These are phyloP conservation scores for Hypothenemus hampei DNA, from an alignment of 1,140 invertebrate genomes.

Conservation along the genomic window DNA sequence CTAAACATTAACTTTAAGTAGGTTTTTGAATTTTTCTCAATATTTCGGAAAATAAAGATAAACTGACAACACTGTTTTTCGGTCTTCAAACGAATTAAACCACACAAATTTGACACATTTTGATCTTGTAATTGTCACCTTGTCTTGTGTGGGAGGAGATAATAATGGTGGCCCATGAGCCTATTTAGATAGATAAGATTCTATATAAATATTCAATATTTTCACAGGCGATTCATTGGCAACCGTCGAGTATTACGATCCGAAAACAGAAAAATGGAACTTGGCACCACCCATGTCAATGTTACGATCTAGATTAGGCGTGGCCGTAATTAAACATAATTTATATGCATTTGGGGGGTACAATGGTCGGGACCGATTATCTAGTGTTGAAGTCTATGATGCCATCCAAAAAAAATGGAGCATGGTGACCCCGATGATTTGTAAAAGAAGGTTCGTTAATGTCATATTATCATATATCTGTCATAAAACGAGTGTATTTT, in stretches of 20 bases:
- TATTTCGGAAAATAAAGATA: no score
- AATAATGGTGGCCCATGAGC: no score
- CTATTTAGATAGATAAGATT: no score
- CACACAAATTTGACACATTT: no score
- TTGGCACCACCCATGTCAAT: slow-evolving; percentile 82
- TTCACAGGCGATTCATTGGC: slow-evolving; percentile 79
- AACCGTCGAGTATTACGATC: slow-evolving; percentile 84
- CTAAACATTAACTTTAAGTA: no score
- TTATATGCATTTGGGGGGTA: slow-evolving; percentile 74
- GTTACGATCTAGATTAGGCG: slow-evolving; percentile 76
- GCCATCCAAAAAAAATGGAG: slow-evolving; percentile 69
- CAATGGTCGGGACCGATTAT: slow-evolving; percentile 75
- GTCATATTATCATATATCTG: no score
- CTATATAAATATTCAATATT: slow-evolving; percentile 25
- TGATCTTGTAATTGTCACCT: no score
- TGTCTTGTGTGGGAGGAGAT: no score
- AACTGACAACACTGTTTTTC: no score
- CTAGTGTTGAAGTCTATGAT: slow-evolving; percentile 87
- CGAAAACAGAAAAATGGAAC: slow-evolving; percentile 65
- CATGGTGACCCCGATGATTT: slow-evolving; percentile 75
- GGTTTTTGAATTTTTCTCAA: no score
- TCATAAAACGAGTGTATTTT: no score
- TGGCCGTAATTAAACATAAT: slow-evolving; percentile 72
- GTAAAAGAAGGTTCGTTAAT: slow-evolving; percentile 80
- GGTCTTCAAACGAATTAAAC: no score